Evolutionary conservation across 2,113 vertebrate species (phyloP).

Genomic region (Silurus glanis): DNA sequence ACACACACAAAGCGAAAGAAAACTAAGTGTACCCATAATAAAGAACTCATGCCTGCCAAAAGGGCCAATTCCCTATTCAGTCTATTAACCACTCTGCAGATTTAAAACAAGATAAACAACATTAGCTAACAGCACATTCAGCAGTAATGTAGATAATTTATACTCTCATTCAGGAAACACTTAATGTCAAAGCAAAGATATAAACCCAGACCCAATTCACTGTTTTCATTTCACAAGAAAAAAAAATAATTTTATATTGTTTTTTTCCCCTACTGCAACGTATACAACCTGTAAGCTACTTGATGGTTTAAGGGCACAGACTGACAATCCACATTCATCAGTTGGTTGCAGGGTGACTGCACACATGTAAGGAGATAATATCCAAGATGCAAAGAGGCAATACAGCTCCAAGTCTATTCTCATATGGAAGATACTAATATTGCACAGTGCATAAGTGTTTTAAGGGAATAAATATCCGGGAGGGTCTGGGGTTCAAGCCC

Average conservation of each 20-base stretch:
- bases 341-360: not conserved
- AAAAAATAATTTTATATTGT: not conserved
- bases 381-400: not conserved
- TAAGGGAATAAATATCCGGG: not conserved
- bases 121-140: not conserved
- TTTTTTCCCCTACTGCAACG: not conserved
- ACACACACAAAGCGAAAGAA: not conserved
- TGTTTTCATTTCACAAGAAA: conserved; percentile 19
- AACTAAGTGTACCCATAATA: conserved; percentile 17
- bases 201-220: not conserved
- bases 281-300: not conserved
- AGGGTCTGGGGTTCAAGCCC: no score
- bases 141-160: not conserved
- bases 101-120: not conserved
- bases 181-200: not conserved
- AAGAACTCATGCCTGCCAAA: not conserved
- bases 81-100: conserved; percentile 12
- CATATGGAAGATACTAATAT: not conserved
- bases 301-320: not conserved
- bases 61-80: conserved; percentile 17
- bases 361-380: conserved; percentile 15
- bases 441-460: not conserved
- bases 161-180: conserved; percentile 1
- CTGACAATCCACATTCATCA: conserved; percentile 38
- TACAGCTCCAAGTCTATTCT: not conserved